Conservation (phyloP, 2,797 vertebrate genomes). For the Trachops cirrhosus region DNA sequence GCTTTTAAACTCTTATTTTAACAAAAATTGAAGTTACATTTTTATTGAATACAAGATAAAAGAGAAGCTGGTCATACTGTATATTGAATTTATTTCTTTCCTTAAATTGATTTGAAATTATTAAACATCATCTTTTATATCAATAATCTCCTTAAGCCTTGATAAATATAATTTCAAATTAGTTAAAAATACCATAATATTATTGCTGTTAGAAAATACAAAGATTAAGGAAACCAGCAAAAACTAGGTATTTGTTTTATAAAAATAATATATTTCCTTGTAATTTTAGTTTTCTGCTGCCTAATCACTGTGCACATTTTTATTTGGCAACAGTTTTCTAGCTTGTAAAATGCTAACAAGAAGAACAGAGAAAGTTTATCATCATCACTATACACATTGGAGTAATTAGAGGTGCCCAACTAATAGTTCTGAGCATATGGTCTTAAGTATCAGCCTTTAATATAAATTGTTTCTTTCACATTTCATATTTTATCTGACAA, state of each 20-base stretch:
- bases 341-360: not conserved
- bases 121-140: not conserved
- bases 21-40: not conserved
- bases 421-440: not conserved
- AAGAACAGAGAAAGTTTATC: not conserved
- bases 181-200: not conserved
- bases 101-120: not conserved
- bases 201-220: not conserved
- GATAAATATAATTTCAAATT: not conserved
- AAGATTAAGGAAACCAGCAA: not conserved
- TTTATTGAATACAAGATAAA: not conserved
- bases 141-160: not conserved
- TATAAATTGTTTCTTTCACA: not conserved
- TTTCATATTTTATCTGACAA: not conserved
- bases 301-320: not conserved
- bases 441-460: not conserved
- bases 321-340: not conserved
- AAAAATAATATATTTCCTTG: not conserved
- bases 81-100: not conserved
- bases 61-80: not conserved
- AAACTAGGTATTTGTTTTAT: not conserved
- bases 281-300: not conserved
- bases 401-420: not conserved
- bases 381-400: not conserved
- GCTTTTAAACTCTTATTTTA: not conserved